Evolutionary conservation across 2,888 invertebrate species (phyloP), one percentile per base, ranked within the genome.

Genomic region (Pollenia amentaria): DNA sequence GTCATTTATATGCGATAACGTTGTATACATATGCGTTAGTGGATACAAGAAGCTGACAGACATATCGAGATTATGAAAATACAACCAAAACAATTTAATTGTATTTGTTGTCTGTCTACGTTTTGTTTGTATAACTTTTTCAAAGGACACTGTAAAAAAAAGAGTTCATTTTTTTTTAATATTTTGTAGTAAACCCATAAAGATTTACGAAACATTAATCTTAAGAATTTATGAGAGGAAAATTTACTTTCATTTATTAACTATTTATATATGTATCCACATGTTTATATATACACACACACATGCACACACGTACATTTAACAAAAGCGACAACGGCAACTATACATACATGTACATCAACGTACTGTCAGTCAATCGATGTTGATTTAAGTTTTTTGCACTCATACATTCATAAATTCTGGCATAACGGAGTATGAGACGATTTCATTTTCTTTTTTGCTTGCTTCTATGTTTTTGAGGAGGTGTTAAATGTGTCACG

Each of bases 401-500:
- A 40, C 46, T 48, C 78, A 65, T 44, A 38, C 44, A 57, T 21
- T 46, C 64, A 57, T 65, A 16, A 29, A 44, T 60, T 18, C 72
- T 51, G 29, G 16, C 57, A 21, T n/a, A 29, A 55, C 16, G 44
- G 16, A 67, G 75, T 67, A 53, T 48, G 44, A 69, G 53, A 42
- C 55, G 48, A 51, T 76, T 76, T 57, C 65, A 51, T 51, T 60
- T 44, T 76, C 14, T 62, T 40, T 12, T 46, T 48, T 38, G 42
- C 18, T 83, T 83, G 78, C 87, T 89, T 89, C 48, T 48, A 29
- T 16, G 29, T 21, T 44, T 64, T 46, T 55, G 55, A 51, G 46
- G 90, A 88, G 89, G 89, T 89, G 89, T 90, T 90, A 90, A 90
- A 90, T 91, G 90, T 90, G 90, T 91, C 91, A 91, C 91, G 91